These are phyloP conservation scores for Penaeus vannamei DNA, from an alignment of 1,140 invertebrate species.

Conservation along the genomic window DNA sequence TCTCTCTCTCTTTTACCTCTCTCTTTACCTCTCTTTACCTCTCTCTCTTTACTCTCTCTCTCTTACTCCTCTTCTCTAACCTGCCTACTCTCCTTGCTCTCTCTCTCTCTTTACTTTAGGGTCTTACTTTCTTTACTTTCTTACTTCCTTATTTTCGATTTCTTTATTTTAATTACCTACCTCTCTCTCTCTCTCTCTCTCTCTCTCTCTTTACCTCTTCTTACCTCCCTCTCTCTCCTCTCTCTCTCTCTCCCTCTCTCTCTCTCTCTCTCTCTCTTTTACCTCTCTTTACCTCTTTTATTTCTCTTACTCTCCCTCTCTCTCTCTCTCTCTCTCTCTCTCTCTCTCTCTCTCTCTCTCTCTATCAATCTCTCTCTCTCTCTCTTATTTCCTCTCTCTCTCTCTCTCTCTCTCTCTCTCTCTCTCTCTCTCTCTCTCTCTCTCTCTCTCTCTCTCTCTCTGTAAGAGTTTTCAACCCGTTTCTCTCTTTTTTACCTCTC, in stretches of 20 bases:
- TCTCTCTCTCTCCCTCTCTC: too few species aligned
- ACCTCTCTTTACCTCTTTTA: not conserved
- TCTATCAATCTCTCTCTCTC: not conserved
- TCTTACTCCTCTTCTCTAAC: too few species aligned
- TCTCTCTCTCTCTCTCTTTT: too few species aligned
- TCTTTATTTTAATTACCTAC: not conserved
- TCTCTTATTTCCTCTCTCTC: not conserved
- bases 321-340: slow-evolving; percentile 23
- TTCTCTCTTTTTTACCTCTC: too few species aligned
- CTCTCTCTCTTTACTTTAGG: too few species aligned
- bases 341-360: not conserved
- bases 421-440: too few species aligned
- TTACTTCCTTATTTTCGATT: not conserved
- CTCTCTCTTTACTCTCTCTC: too few species aligned
- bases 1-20: too few species aligned
- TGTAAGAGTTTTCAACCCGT: rapidly evolving
- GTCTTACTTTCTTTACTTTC: not conserved
- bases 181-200: slow-evolving; percentile 68
- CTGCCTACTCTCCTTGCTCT: too few species aligned
- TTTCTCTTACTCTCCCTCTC: not conserved
- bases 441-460: too few species aligned
- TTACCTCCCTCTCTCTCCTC: too few species aligned
- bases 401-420: not conserved
- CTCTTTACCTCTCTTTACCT: too few species aligned
- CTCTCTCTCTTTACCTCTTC: slow-evolving; percentile 12